phyloP scores from a whole-genome alignment of 2,888 invertebrate genomes.

The Brachylomia viminalis region DNA sequence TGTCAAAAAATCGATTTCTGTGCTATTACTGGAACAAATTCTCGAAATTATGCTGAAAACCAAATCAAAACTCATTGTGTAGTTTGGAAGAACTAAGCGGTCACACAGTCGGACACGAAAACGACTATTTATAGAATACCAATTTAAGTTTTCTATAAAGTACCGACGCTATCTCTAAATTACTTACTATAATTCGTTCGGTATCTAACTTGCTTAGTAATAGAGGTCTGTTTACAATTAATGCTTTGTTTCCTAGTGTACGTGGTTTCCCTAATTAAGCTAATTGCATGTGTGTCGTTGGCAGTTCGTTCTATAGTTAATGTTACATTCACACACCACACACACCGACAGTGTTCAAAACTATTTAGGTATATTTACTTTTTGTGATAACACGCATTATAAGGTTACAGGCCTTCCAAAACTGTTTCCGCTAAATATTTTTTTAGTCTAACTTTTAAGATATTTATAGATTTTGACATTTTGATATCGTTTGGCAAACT shows the following conservation, averaged over 20 bases:
- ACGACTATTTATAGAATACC: not conserved
- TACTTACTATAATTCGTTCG: not conserved
- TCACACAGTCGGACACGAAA: not conserved
- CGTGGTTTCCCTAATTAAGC: constrained; percentile 50
- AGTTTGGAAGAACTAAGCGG: not conserved
- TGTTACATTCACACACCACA: constrained; percentile 23
- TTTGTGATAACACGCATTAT: not conserved
- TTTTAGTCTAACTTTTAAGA: too few relatives aligned
- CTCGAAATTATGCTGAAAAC: too few relatives aligned
- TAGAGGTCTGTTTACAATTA: constrained; percentile 22
- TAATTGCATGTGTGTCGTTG: constrained; percentile 46
- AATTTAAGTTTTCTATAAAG: not conserved
- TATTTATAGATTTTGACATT: too few relatives aligned
- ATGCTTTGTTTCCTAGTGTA: constrained; percentile 37
- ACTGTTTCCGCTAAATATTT: too few relatives aligned
- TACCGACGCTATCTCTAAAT: not conserved
- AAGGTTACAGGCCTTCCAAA: too few relatives aligned
- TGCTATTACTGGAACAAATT: not conserved
- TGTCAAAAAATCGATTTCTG: too few relatives aligned
- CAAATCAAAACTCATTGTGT: not conserved
- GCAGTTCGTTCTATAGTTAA: constrained; percentile 1
- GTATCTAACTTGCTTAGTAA: not conserved
- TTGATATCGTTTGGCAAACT: too few relatives aligned
- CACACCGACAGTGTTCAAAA: constrained; percentile 12
- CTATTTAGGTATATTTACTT: not conserved